These are phyloP conservation scores for Alethe diademata DNA, from an alignment of 2,113 vertebrate genomes.

Conservation along the genomic window DNA sequence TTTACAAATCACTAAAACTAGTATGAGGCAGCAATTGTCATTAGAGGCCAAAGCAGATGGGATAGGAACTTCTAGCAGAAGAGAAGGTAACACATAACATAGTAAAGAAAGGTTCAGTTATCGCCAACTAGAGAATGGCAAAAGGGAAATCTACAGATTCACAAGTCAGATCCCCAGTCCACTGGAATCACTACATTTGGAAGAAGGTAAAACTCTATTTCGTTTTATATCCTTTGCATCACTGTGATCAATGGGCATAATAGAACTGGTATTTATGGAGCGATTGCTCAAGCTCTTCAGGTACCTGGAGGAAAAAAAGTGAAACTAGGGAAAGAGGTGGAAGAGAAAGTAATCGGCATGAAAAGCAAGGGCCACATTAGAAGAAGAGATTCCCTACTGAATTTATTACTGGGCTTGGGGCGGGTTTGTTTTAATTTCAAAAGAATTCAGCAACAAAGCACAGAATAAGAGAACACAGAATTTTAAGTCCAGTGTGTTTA, in stretches of 20 bases:
- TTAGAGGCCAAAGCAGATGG: background rate
- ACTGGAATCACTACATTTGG: background rate
- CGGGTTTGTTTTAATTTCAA: background rate
- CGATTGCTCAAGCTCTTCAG: background rate
- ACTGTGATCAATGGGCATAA: background rate
- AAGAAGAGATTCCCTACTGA: background rate
- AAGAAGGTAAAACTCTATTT: background rate
- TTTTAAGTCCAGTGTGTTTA: background rate
- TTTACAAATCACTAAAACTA: background rate
- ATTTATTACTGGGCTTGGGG: background rate
- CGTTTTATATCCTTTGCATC: background rate
- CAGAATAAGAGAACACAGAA: background rate
- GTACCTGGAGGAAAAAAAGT: background rate
- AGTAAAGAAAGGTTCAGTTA: background rate
- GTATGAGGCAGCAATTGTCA: accelerated
- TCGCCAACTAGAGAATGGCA: background rate
- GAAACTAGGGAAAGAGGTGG: background rate
- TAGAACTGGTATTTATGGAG: background rate
- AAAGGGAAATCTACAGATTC: background rate
- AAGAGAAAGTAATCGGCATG: background rate
- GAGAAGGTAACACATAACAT: accelerated
- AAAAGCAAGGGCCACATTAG: background rate
- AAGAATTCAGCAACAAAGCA: background rate
- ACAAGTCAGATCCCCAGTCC: background rate
- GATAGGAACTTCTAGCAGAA: background rate